These are phyloP conservation scores for Etheostoma cragini DNA, from an alignment of 2,113 vertebrate species.

Conservation along the genomic window DNA sequence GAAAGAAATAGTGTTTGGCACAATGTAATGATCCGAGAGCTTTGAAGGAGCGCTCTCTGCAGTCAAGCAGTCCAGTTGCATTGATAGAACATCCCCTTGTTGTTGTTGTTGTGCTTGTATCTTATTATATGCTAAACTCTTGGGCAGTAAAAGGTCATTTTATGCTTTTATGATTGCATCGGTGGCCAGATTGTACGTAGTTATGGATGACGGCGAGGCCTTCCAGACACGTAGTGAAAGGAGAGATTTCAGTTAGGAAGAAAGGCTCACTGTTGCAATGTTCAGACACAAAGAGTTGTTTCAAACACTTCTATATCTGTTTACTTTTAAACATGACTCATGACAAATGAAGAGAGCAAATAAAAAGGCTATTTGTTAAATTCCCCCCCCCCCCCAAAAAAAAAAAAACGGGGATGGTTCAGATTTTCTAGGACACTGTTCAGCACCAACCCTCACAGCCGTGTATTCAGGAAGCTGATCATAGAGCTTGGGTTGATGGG, in stretches of 20 bases:
- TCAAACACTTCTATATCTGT: constrained; percentile 38
- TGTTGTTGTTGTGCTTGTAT: constrained; percentile 78
- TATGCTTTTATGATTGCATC: constrained; percentile 55
- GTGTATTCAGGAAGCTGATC: constrained; percentile 70
- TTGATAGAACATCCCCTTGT: constrained; percentile 76
- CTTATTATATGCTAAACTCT: constrained; percentile 74
- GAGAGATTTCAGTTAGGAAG: constrained; percentile 56
- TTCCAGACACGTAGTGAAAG: constrained; percentile 64
- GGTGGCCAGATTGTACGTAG: constrained; percentile 68
- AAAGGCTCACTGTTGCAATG: constrained; percentile 58
- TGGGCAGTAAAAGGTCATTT: constrained; percentile 75
- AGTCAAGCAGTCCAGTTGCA: constrained; percentile 79
- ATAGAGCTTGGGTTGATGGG: constrained; percentile 78
- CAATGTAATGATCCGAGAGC: constrained; percentile 71
- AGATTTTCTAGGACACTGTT: constrained; percentile 56
- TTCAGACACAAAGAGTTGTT: constrained; percentile 60
- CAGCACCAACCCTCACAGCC: constrained; percentile 74
- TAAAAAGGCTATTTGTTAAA: constrained; percentile 42
- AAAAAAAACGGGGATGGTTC: constrained; percentile 33
- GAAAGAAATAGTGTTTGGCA: constrained; percentile 76
- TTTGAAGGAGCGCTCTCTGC: constrained; percentile 66
- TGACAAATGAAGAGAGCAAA: constrained; percentile 51
- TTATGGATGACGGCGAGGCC: constrained; percentile 61
- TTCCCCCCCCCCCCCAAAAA: constrained; percentile 3
- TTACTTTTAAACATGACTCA: constrained; percentile 45